Evolutionary conservation across 2,888 invertebrate species (phyloP).

Genomic region (Cryptosula pallasiana): DNA sequence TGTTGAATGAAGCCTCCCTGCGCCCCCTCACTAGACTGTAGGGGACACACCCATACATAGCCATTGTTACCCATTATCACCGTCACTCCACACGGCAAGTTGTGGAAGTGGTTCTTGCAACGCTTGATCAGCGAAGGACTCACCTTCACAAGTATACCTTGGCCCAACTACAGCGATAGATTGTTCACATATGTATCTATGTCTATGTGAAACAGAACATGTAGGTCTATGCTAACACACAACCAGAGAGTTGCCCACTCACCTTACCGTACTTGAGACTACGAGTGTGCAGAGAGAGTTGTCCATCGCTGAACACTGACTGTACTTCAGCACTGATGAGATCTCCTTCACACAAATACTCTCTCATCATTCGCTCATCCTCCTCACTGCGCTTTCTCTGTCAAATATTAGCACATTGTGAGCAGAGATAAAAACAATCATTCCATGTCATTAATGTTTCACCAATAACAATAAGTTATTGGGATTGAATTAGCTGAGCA

Average conservation of each 20-base stretch:
- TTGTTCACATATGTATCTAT: no score
- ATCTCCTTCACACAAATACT: slow-evolving; percentile 66
- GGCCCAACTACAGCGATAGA: slow-evolving; percentile 63
- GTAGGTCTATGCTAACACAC: no score
- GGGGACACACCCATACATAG: slow-evolving; percentile 84
- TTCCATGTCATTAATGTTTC: no score
- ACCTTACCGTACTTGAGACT: slow-evolving; percentile 96
- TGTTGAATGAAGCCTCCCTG: slow-evolving; percentile 6
- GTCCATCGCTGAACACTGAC: slow-evolving; percentile 82
- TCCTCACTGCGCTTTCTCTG: slow-evolving; percentile 83
- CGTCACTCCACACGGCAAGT: slow-evolving; percentile 82
- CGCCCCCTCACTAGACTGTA: slow-evolving; percentile 17
- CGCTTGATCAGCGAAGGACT: slow-evolving; percentile 85
- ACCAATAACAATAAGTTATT: no score
- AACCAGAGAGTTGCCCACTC: no score
- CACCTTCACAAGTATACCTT: slow-evolving; percentile 83
- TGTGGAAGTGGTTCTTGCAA: slow-evolving; percentile 92
- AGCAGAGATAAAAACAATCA: no score
- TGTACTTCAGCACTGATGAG: slow-evolving; percentile 97
- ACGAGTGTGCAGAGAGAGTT: slow-evolving; percentile 86
- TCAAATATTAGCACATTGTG: no score
- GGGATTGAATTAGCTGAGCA: no score
- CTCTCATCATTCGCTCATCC: slow-evolving; percentile 96
- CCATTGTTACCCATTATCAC: slow-evolving; percentile 95
- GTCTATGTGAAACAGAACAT: no score